Conservation (phyloP, 2,797 vertebrate species). For the Ara ararauna region DNA sequence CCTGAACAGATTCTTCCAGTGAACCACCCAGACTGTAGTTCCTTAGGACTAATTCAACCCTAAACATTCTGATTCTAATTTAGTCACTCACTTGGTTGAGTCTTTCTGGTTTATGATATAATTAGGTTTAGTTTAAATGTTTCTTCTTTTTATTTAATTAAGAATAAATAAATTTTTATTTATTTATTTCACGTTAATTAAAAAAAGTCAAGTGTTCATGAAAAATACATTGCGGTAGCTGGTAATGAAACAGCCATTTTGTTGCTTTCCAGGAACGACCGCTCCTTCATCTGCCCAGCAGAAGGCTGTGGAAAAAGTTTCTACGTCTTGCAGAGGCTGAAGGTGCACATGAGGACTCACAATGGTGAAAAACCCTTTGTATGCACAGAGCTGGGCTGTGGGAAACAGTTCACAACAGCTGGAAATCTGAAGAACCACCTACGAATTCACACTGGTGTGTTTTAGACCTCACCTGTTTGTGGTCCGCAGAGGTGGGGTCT, state of each 20-base stretch:
- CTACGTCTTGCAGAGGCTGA: conserved; percentile 96
- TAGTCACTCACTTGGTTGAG: neutral
- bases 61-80: neutral
- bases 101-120: neutral
- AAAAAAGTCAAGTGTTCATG: neutral
- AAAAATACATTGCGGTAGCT: neutral
- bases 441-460: conserved; percentile 93
- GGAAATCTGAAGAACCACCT: conserved; percentile 98
- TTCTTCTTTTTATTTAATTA: neutral
- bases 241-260: conserved; percentile 16
- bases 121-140: neutral
- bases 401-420: conserved; percentile 97
- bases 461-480: conserved; percentile 50
- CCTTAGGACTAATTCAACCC: neutral
- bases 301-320: conserved; percentile 99
- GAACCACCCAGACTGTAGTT: neutral
- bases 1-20: neutral
- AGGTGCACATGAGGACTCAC: conserved; percentile 99
- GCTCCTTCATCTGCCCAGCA: conserved; percentile 92
- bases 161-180: neutral
- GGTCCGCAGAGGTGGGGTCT: conserved; percentile 38
- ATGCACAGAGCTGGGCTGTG: conserved; percentile 93
- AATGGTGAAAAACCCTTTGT: conserved; percentile 97
- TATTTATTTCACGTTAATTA: neutral
- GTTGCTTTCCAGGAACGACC: conserved; percentile 88